Evolutionary conservation across 1,140 invertebrate species (phyloP).

Genomic region (Drepana arcuata): DNA sequence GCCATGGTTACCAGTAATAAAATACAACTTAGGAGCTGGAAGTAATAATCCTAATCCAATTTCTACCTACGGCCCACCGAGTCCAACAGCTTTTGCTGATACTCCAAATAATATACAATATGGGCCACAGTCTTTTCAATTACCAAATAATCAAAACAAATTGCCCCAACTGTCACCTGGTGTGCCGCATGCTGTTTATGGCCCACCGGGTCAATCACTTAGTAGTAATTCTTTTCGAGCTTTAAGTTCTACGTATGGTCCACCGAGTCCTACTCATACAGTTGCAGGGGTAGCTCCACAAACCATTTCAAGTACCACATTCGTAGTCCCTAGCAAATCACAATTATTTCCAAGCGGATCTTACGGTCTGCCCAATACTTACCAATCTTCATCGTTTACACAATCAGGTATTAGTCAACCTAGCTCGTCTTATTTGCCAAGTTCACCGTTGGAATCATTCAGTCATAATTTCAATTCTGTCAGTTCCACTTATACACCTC

Average conservation of each 20-base stretch:
- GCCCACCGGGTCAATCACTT: conserved; percentile 33
- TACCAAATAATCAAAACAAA: conserved; percentile 18
- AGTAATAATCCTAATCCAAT: conserved; percentile 28
- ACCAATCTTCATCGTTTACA: no score
- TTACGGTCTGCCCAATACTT: conserved; percentile 25
- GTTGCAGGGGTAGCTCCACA: conserved; percentile 23
- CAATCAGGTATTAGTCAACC: conserved; percentile 12
- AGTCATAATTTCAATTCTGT: neutral
- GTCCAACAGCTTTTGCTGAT: conserved; percentile 31
- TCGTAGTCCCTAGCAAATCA: conserved; percentile 21
- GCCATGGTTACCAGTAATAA: conserved; percentile 83
- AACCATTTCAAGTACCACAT: conserved; percentile 23
- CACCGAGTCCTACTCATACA: conserved; percentile 47
- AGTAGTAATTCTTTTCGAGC: conserved; percentile 19
- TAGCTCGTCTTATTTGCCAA: conserved; percentile 21
- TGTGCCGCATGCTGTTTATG: conserved; percentile 35
- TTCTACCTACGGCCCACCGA: conserved; percentile 49
- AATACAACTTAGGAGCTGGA: conserved; percentile 49
- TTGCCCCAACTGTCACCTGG: conserved; percentile 23
- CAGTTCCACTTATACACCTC: conserved; percentile 18
- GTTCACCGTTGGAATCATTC: conserved; percentile 1
- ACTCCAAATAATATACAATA: conserved; percentile 22
- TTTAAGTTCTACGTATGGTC: conserved; percentile 46
- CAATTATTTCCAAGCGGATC: conserved; percentile 24
- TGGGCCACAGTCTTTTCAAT: conserved; percentile 27